Percentiles rank a stretch among this genome's conserved stretches.
These are phyloP conservation scores for Leguminivora glycinivorella DNA, from an alignment of 1,140 invertebrate species.

Conservation along the genomic window DNA sequence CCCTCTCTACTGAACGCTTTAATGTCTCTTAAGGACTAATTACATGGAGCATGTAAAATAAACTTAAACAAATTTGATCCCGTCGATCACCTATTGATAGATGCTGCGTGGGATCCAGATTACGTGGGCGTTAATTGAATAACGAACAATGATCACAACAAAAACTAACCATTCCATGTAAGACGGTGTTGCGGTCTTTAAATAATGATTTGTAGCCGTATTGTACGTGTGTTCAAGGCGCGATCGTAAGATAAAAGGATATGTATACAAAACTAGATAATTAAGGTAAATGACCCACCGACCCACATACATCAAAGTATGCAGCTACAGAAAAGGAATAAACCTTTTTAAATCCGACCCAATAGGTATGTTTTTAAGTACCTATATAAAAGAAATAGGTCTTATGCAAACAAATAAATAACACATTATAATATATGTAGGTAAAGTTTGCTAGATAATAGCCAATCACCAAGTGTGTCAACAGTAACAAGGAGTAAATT, in stretches of 20 bases:
- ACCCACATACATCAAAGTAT: background rate
- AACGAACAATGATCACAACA: slow-evolving; percentile 52
- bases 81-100: slow-evolving; percentile 45
- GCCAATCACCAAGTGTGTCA: slow-evolving; percentile 37
- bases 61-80: slow-evolving; percentile 32
- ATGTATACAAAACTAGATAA: background rate
- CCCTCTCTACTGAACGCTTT: slow-evolving; percentile 3
- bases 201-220: slow-evolving; percentile 22
- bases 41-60: slow-evolving; percentile 21
- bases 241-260: slow-evolving; percentile 25
- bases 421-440: background rate
- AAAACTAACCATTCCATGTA: slow-evolving; percentile 31
- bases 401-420: background rate
- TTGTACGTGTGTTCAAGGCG: slow-evolving; percentile 11
- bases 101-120: slow-evolving; percentile 50
- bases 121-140: slow-evolving; percentile 62
- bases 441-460: slow-evolving; percentile 19
- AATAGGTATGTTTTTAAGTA: background rate
- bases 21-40: slow-evolving; percentile 5
- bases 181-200: slow-evolving; percentile 18
- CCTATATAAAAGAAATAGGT: background rate
- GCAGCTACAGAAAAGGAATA: background rate
- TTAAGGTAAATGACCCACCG: slow-evolving; percentile 4
- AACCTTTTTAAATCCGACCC: background rate
- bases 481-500: slow-evolving; percentile 49